Evolutionary conservation across 1,140 invertebrate species (phyloP), one percentile per base, ranked within the genome.

Genomic region (Drosophila sucinea): DNA sequence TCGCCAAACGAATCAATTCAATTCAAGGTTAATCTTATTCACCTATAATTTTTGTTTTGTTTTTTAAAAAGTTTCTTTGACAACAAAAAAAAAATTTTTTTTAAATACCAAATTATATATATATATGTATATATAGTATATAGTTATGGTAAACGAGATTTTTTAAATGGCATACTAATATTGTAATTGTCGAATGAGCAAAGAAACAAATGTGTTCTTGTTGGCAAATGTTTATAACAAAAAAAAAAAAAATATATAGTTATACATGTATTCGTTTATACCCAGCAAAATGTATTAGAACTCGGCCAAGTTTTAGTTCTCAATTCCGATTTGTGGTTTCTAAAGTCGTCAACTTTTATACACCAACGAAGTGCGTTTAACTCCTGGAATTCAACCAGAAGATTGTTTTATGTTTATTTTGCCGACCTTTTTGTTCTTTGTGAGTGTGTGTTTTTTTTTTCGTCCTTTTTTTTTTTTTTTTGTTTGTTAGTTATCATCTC

Each of bases 361-460:
- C 6, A 58, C n/a, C 32, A 35, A 38, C 32, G 11, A 11, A 72
- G 60, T 60, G 55, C 40, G 66, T 77, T 73, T 61, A 44, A 54
- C 41, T 73, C n/a, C n/a, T 51, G 33, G 51, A 29, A 29, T 25
- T 56, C 35, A 70, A 8, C 33, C 4, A 51, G 29, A 33, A 32
- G 1, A 47, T 29, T 62, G 4, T 30, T 30, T 62, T 25, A 10
- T 62, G 11, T 38, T 40, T 60, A 38, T 17, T 10, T 17, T 8
- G 6, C 25, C 30, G 54, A 33, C 7, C 25, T 11, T 60, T 65
- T 38, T 66, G 33, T 3, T 41, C 60, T 30, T 47, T 30, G 35
- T 55, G 17, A 17, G 17, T 51, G 60, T 72, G 55, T 41, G 27
- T 58, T 44, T 64, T 55, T 57, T 44, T 55, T 70, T 51, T 71